Evolutionary conservation across 1,140 invertebrate genomes (phyloP), one percentile per base, ranked within the genome.

Genomic region (Phocides pigmalion): DNA sequence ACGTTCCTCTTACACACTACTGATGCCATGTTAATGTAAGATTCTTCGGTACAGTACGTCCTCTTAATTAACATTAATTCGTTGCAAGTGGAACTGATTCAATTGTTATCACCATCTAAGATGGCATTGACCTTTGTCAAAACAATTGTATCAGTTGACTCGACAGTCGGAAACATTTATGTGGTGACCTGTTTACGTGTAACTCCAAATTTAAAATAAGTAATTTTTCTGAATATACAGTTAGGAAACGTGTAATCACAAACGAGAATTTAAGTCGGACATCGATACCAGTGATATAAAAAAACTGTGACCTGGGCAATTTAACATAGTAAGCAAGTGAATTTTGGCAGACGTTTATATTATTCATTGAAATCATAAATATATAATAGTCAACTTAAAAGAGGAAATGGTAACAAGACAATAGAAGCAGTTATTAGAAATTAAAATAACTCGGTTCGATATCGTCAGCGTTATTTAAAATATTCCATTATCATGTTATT

Each of bases 1-100:
- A 72, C 62, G 39, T 66, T 44, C 42, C 32, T 42, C 51, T n/a
- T n/a, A n/a, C 37, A 61, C 65, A 44, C 41, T 44, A 58, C 22
- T 17, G 53, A 42, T 59, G 15, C 44, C 44, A 46, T 47, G 47
- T 61, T 46, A 61, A 20, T 47, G 42, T 28, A 61, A 35, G 5
- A 61, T 12, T 35, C 54, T 46, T 61, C n/a, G 12, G 15, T 22
- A 35, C 15, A 25, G 19, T 17, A 51, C 47, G 35, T 44, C 14
- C 67, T 80, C 67, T 72, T 84, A 90, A 90, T 86, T 77, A 90
- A 84, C 72, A 79, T 79, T 89, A 89, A 90, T 88, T 88, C 76
- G 75, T 74, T 86, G 83, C 84, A 90, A 89, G 86, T 90, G 86
- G 86, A 88, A 87, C 88, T 73, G 84, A 90, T 90, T 89, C 88